Evolutionary conservation across 1,140 invertebrate genomes (phyloP).

Genomic region (Drosophila pseudoobscura): DNA sequence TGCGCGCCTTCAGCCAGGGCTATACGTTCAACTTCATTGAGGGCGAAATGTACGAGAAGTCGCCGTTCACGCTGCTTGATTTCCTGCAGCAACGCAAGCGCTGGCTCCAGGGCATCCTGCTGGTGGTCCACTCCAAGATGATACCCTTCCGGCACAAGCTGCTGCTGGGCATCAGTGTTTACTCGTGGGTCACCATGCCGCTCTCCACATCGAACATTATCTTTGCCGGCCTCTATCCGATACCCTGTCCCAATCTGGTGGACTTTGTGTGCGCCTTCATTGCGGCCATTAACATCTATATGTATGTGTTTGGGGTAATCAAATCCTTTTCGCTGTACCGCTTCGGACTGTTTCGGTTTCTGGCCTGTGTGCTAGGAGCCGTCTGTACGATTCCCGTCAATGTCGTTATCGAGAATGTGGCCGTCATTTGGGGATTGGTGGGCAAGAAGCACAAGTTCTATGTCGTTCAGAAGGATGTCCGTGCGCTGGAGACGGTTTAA

Average conservation of each 20-base stretch:
- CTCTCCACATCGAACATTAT: slow-evolving; percentile 95
- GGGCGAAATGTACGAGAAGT: slow-evolving; percentile 99
- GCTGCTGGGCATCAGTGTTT: slow-evolving; percentile 94
- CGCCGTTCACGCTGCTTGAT: slow-evolving; percentile 96
- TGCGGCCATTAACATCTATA: slow-evolving; percentile 96
- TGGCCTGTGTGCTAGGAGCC: slow-evolving; percentile 92
- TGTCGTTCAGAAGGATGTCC: slow-evolving; percentile 95
- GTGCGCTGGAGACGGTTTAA: slow-evolving; percentile 82
- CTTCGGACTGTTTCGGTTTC: slow-evolving; percentile 91
- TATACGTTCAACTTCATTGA: slow-evolving; percentile 96
- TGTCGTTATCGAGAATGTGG: slow-evolving; percentile 96
- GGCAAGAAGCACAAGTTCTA: slow-evolving; percentile 98
- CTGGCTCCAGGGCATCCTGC: slow-evolving; percentile 97
- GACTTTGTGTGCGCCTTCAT: slow-evolving; percentile 95
- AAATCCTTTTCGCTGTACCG: slow-evolving; percentile 96
- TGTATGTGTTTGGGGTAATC: slow-evolving; percentile 97
- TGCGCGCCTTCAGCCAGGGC: slow-evolving; percentile 94
- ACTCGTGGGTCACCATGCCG: slow-evolving; percentile 98
- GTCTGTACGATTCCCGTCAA: slow-evolving; percentile 95
- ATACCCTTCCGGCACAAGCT: slow-evolving; percentile 93
- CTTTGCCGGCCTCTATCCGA: slow-evolving; percentile 92
- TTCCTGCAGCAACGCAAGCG: slow-evolving; percentile 97
- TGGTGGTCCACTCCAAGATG: slow-evolving; percentile 95
- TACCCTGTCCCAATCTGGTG: slow-evolving; percentile 92
- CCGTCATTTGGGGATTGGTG: slow-evolving; percentile 95